phyloP scores from a whole-genome alignment of 2,113 vertebrate genomes.

The Pachycephala philippinensis region DNA sequence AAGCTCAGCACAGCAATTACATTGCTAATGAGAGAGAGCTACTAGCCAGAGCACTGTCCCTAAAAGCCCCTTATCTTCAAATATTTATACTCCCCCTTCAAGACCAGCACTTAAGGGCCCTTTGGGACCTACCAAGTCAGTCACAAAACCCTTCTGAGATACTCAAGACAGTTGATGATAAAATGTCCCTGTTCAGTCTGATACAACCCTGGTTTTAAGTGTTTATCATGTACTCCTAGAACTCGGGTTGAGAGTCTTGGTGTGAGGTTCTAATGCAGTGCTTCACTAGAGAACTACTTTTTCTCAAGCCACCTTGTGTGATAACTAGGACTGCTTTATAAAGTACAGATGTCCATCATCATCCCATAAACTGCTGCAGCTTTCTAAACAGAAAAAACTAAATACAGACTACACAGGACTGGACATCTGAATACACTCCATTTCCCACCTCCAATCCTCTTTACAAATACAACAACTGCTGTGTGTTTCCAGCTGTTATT shows the following conservation, averaged over 20 bases:
- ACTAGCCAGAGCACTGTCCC: not conserved
- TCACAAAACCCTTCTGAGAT: not conserved
- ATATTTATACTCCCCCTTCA: not conserved
- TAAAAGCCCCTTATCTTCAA: not conserved
- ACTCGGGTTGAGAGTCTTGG: not conserved
- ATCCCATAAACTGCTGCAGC: not conserved
- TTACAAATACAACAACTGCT: not conserved
- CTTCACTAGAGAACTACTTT: not conserved
- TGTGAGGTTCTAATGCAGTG: not conserved
- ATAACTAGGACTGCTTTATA: not conserved
- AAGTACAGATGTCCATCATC: not conserved
- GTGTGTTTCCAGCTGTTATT: not conserved
- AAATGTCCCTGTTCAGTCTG: not conserved
- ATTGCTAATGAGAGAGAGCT: not conserved
- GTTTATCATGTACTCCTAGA: not conserved
- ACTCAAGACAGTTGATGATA: not conserved
- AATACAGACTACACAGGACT: not conserved
- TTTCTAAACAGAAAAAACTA: not conserved
- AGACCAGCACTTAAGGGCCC: not conserved
- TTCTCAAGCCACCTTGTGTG: not conserved
- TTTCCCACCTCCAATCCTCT: not conserved
- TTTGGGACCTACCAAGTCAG: not conserved
- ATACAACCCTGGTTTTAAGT: not conserved
- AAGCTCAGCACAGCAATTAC: not conserved
- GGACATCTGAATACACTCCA: not conserved